Base-by-base conservation (phyloP, 2,113 vertebrate species). In the Erinaceus europaeus region DNA sequence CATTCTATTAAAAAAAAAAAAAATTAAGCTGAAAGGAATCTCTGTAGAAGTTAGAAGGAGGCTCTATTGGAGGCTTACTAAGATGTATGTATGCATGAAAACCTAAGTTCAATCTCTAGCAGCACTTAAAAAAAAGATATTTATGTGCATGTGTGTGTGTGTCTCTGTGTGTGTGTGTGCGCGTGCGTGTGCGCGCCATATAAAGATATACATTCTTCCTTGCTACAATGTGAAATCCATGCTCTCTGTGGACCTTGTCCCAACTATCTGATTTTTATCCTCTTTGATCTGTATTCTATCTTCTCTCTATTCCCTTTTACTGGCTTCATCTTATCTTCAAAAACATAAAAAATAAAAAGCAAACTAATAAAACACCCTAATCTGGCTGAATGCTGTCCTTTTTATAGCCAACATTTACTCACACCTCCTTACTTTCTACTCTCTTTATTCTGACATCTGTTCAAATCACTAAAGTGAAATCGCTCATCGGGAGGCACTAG, bases 401-500 rank as follows among this genome's bases (percentile, higher is more conserved):
- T 40, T 10, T 11, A 55, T 10, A 84, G 69, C 9, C 52, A 44
- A 48, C 69, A n/a, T 71, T 74, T 81, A 52, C 40, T 84, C 38
- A 29, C 12, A 64, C 50, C 29, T 75, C 88, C 61, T 12, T 68
- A 32, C n/a, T 64, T 62, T 27, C 55, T 57, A 82, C 40, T 86
- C 36, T 42, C 71, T 61, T 69, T 65, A 79, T 21, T 72, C 59
- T 89, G 86, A 89, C 62, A 80, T 88, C 67, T 73, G 75, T 27
- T 83, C 86, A 91, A 74, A 64, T 42, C 73, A 78, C 84, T 75
- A 65, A 50, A 53, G 18, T 68, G 74, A 71, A 61, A 82, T 7
- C 75, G 15, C 38, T 85, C 79, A 40, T 12, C 65, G 65, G 71
- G 89, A 42, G 83, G 78, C 83, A 88, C 85, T 46, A 91, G n/a